These are phyloP conservation scores for Tetramorium parvispinum DNA, from an alignment of 1,140 invertebrate species.

Conservation along the genomic window DNA sequence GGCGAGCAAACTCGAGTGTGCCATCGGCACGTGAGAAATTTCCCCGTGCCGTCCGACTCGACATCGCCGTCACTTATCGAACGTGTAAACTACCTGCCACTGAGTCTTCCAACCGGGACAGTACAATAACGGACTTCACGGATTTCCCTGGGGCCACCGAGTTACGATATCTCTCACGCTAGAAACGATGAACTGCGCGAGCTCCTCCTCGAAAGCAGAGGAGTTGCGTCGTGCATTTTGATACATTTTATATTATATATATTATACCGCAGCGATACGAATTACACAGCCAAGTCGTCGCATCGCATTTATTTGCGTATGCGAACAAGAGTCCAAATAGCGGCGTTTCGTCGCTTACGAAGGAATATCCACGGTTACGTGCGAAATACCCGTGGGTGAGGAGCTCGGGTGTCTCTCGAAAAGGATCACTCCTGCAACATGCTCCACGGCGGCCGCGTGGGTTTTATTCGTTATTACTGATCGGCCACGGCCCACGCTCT, in stretches of 20 bases:
- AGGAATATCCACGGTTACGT: background rate
- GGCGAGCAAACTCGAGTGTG: background rate
- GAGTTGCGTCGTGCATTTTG: background rate
- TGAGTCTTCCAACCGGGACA: constrained; percentile 65
- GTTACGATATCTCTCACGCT: constrained; percentile 60
- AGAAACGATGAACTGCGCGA: constrained; percentile 46
- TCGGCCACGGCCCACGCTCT: constrained; percentile 63
- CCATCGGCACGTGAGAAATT: constrained; percentile 58
- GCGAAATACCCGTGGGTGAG: constrained; percentile 46
- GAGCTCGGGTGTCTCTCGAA: constrained; percentile 59
- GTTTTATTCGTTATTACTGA: constrained; percentile 72
- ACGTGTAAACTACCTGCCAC: constrained; percentile 72
- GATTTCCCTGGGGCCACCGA: constrained; percentile 67
- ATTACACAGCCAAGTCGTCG: background rate
- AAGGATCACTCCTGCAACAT: constrained; percentile 67
- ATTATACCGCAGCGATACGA: background rate
- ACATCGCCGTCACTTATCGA: constrained; percentile 67
- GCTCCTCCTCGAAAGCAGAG: background rate
- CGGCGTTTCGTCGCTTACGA: constrained; percentile 10
- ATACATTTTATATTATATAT: background rate
- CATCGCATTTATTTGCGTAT: background rate
- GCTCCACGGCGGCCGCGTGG: constrained; percentile 62
- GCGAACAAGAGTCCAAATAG: background rate
- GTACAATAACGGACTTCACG: constrained; percentile 67
- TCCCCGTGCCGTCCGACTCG: constrained; percentile 34